A percentile compares a stretch with the other conserved stretches of the same genome.
Conservation (phyloP, 2,113 vertebrate species). For the Melanerpes aurifrons region DNA sequence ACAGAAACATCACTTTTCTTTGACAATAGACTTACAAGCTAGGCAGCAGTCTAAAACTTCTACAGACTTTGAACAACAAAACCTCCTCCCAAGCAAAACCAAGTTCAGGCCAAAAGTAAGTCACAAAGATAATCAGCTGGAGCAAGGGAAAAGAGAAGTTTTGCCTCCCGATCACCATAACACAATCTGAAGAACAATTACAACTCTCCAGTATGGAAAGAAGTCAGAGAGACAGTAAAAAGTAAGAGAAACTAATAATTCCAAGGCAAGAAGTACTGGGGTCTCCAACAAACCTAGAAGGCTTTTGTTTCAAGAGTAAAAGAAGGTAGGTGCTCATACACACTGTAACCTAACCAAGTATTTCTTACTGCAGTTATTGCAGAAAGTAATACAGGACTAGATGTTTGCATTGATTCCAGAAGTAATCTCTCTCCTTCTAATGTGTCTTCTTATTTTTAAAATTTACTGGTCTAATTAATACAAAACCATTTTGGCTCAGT, state of each 20-base stretch:
- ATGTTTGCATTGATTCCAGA: background rate
- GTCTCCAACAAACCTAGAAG: background rate
- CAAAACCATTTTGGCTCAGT: background rate
- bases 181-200: background rate
- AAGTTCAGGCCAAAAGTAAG: constrained; percentile 15
- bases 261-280: background rate
- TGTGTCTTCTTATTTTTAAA: background rate
- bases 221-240: background rate
- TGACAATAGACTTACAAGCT: background rate
- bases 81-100: background rate
- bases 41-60: constrained; percentile 9
- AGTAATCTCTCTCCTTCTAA: background rate
- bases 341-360: background rate
- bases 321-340: background rate
- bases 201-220: background rate
- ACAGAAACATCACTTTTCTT: constrained; percentile 7
- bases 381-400: background rate
- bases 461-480: background rate
- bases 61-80: constrained; percentile 10
- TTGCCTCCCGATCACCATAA: background rate
- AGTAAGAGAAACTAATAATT: background rate
- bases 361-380: background rate
- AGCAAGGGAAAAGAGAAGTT: background rate
- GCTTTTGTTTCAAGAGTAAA: background rate
- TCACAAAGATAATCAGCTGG: background rate